Evolutionary conservation across 2,113 vertebrate genomes (phyloP).

Genomic region (Helogale parvula): DNA sequence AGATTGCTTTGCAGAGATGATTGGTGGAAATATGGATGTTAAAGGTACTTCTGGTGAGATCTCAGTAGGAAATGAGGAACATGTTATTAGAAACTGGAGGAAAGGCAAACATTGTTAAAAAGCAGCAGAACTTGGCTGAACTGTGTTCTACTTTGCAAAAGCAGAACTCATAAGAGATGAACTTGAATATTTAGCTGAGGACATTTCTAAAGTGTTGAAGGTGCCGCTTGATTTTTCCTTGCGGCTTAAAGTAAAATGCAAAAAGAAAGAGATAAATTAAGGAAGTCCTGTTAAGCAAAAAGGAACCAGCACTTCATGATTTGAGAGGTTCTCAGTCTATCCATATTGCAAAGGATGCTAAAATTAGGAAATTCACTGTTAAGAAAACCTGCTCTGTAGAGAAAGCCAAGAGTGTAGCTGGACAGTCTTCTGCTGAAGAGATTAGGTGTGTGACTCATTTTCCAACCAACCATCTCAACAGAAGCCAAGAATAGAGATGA

Average conservation of each 20-base stretch:
- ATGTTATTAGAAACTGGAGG: not conserved
- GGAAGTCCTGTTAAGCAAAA: not conserved
- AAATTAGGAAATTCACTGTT: not conserved
- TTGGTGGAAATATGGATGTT: not conserved
- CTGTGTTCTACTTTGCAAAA: constrained; percentile 9
- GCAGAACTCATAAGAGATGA: not conserved
- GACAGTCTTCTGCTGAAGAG: not conserved
- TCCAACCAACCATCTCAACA: not conserved
- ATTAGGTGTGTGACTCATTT: not conserved
- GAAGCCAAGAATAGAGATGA: not conserved
- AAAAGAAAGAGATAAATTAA: not conserved
- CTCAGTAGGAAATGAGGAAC: not conserved
- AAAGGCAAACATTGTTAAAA: not conserved
- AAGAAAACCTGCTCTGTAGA: constrained; percentile 5
- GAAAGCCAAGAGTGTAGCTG: not conserved
- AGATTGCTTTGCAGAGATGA: not conserved
- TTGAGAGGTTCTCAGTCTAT: not conserved
- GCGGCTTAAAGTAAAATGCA: constrained; percentile 15
- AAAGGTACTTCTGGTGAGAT: not conserved
- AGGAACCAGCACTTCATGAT: not conserved
- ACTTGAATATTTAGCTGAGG: not conserved
- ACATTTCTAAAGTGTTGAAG: constrained; percentile 33
- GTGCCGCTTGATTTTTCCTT: not conserved
- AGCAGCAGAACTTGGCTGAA: not conserved
- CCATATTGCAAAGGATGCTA: not conserved